These are phyloP conservation scores for Dryococelus australis DNA, from an alignment of 2,888 invertebrate genomes.

Conservation along the genomic window DNA sequence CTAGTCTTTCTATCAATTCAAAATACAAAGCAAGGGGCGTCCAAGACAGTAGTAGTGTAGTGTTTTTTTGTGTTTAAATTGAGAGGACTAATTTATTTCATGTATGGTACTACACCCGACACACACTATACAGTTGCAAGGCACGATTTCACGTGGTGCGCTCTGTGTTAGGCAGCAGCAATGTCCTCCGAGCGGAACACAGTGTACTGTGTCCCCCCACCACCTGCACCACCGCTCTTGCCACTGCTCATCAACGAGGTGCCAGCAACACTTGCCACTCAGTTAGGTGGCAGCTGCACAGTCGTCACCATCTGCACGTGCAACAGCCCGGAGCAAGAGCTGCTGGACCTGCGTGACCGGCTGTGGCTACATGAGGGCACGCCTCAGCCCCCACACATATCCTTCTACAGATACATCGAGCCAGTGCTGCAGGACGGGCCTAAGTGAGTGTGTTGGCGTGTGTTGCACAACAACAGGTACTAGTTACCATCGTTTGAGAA, in stretches of 20 bases:
- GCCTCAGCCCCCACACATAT: conserved; percentile 37
- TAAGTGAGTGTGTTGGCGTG: conserved; percentile 40
- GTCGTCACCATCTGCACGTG: conserved; percentile 30
- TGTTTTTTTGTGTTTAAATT: background rate
- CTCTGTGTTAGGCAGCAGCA: background rate
- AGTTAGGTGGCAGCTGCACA: conserved; percentile 13
- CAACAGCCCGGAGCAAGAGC: conserved; percentile 39
- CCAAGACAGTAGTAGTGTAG: background rate
- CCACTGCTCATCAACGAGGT: conserved; percentile 30
- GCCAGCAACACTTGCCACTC: conserved; percentile 4
- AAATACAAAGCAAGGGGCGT: no score
- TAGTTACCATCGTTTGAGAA: no score
- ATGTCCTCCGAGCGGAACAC: conserved; percentile 39
- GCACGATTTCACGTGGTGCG: background rate
- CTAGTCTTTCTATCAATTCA: no score
- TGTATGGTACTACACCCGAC: background rate
- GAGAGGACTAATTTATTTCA: background rate
- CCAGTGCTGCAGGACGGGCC: conserved; percentile 47
- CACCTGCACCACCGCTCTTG: conserved; percentile 37
- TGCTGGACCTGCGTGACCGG: conserved; percentile 35
- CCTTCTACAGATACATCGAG: conserved; percentile 42
- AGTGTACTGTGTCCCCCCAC: conserved; percentile 34
- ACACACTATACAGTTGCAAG: background rate
- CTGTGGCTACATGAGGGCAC: conserved; percentile 40
- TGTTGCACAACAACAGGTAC: conserved; percentile 20